Base-by-base conservation (phyloP, 2,888 invertebrate species). In the Strigamia crassipes region DNA sequence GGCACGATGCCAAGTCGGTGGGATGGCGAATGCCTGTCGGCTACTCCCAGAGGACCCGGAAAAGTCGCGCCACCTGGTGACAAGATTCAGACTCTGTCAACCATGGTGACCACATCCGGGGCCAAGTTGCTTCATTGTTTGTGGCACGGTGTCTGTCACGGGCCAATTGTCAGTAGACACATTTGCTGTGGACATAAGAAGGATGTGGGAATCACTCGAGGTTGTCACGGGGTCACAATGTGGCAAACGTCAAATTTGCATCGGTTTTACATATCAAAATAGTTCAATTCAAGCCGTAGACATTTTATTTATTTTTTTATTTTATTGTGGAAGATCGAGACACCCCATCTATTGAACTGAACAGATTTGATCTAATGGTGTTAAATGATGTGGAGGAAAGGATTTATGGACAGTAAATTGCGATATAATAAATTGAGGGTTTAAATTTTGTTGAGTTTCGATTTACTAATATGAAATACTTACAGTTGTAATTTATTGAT, bases 61-160 rank as follows among this genome's bases (percentile, higher is more conserved):
- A 56, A 56, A 56, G 56, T 56, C 56, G 56, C 56, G 56, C 56
- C 56, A 56, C 56, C 56, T 56, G 56, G 56, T 56, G 56, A 56
- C 56, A 56, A 56, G 56, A 56, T 56, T 21, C 56, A 56, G 56
- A 18, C 56, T 56, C 56, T 56, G 56, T 56, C 56, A 56, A 56
- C 56, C 56, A 56, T 56, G 56, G 56, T 56, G 56, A 56, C 56
- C 56, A 56, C 56, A 56, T 56, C 56, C 56, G 56, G 56, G 56
- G 56, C 56, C 56, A 18, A 15, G 56, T 56, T 21, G 56, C 56
- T 56, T 56, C 56, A 56, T 56, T 56, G 56, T 56, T 56, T 56
- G 56, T 56, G 56, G 56, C 56, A 18, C 18, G 56, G 56, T 56
- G 56, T 56, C 56, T 56, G 56, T 56, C 56, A 56, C 18, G 56